A percentile compares a stretch with the other conserved stretches of the same genome.
These are phyloP conservation scores for Carpatolechia fugitivella DNA, from an alignment of 2,888 invertebrate genomes.

Conservation along the genomic window DNA sequence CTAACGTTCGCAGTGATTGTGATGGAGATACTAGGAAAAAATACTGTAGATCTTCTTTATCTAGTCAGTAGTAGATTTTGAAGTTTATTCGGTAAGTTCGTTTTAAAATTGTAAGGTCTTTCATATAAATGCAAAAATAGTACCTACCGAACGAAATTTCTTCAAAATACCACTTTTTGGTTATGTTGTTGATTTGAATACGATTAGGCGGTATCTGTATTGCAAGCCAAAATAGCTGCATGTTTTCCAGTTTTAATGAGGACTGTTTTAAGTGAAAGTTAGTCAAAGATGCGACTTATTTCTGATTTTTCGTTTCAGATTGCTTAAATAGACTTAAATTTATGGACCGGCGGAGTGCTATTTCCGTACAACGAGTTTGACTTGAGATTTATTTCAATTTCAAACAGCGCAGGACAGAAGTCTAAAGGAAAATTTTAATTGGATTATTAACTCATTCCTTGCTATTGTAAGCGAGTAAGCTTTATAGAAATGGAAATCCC, in stretches of 20 bases:
- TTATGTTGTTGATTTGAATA: too few species aligned
- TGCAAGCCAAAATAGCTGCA: too few species aligned
- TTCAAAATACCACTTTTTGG: too few species aligned
- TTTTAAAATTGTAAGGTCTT: too few species aligned
- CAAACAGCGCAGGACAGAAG: conserved; percentile 70
- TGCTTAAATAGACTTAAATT: conserved; percentile 76
- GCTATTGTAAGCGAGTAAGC: conserved; percentile 51
- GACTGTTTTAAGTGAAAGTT: neutral
- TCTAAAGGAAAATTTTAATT: conserved; percentile 71
- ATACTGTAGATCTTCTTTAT: conserved; percentile 12
- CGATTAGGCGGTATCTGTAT: too few species aligned
- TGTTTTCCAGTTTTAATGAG: neutral
- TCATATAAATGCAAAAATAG: too few species aligned
- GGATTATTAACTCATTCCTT: conserved; percentile 67
- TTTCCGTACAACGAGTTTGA: conserved; percentile 73
- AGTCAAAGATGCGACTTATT: conserved; percentile 54
- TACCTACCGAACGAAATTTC: too few species aligned
- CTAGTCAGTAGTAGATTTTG: neutral
- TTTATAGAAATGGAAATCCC: conserved; percentile 46
- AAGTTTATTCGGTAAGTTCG: neutral
- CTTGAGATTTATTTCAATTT: conserved; percentile 74
- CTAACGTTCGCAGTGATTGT: conserved; percentile 51
- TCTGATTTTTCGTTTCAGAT: conserved; percentile 73
- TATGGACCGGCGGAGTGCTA: conserved; percentile 73
- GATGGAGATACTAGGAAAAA: conserved; percentile 33